Evolutionary conservation across 2,888 invertebrate genomes (phyloP), one percentile per base, ranked within the genome.

Genomic region (Sinodicranocentrus sp.): DNA sequence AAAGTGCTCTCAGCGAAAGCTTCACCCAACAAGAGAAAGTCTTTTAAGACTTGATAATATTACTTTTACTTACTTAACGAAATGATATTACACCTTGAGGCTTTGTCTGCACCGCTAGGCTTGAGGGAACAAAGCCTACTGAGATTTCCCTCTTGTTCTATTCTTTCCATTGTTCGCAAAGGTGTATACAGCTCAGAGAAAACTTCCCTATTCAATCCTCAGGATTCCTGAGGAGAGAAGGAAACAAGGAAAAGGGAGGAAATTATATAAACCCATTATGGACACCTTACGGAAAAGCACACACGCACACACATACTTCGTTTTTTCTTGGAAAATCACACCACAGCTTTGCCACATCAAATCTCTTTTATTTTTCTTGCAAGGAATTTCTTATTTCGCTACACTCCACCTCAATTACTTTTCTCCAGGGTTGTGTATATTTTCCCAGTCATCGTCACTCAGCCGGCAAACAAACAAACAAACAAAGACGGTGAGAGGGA

Each of bases 31-130:
- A 52, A 19, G 61, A 44, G 52, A 52, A 52, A 70, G 28, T 67
- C 43, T 44, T 67, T 67, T 67, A 23, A 57, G 57, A 70, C 28
- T 61, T 78, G 25, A 63, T 63, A 71, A 71, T 71, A 78, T 54
- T 61, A 78, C 61, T 70, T 70, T 68, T 70, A 70, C 48, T 71
- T 79, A 79, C 79, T 79, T 79, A 79, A 71, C 79, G 79, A 79
- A 79, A 79, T 79, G 79, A 79, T 71, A 79, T 79, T 79, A 79
- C 79, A 79, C 79, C 79, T 79, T 79, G 17, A 71, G 39, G 71
- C 71, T 44, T 68, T 54, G 43, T 67, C 57, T 57, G 57, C 57
- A 19, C 23, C n/a, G 63, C 63, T 63, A n/a, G 63, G 63, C 61
- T 61, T 48, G 19, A 33, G 39, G 68, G 78, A 70, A 78, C 78